These are phyloP conservation scores for Alentia gelatinosa DNA, from an alignment of 2,888 invertebrate genomes.

Conservation along the genomic window DNA sequence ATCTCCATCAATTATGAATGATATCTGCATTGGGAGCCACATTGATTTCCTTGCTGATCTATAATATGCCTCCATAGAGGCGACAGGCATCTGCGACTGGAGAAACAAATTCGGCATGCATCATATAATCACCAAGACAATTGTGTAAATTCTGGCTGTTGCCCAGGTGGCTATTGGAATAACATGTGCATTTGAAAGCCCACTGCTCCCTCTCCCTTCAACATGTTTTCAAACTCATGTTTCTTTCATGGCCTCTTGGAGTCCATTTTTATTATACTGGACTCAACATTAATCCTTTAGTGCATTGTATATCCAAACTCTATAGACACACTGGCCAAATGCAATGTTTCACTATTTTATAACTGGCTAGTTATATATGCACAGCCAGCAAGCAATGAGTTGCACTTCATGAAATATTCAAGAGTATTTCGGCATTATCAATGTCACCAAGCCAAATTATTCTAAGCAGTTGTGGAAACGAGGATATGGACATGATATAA, in stretches of 20 bases:
- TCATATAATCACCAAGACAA: constrained; percentile 1
- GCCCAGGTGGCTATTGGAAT: neutral
- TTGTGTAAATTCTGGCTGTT: neutral
- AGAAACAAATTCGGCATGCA: neutral
- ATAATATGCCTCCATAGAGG: neutral
- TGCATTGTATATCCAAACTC: neutral
- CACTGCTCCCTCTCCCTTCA: no score
- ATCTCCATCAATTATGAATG: constrained; percentile 1
- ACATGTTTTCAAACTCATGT: neutral
- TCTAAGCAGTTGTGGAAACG: neutral
- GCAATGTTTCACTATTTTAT: neutral
- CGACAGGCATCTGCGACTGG: neutral
- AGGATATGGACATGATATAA: no score
- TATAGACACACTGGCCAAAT: neutral
- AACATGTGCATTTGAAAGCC: no score
- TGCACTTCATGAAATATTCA: neutral
- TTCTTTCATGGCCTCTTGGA: neutral
- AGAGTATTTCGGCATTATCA: neutral
- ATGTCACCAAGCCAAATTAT: neutral
- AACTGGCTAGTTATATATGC: neutral
- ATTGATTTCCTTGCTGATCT: neutral
- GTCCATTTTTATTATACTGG: neutral
- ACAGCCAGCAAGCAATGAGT: neutral
- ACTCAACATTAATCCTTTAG: neutral
- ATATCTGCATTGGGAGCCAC: constrained; percentile 1